Base-by-base conservation (phyloP, 2,888 invertebrate species). In the Anagyrus pseudococci region DNA sequence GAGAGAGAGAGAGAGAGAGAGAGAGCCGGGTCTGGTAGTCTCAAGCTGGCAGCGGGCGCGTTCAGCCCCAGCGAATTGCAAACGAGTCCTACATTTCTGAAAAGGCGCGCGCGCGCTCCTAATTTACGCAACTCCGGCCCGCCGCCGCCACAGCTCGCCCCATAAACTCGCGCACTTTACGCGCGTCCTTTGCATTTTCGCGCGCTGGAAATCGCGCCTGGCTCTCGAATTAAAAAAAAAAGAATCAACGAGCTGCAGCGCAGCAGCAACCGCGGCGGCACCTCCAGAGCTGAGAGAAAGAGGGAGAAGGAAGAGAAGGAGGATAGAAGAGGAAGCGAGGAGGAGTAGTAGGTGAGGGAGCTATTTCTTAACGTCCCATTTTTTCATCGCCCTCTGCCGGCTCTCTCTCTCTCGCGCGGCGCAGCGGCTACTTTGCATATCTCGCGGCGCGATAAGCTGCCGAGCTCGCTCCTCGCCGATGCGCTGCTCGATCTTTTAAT, bases 401-500 rank as follows among this genome's bases (percentile, higher is more conserved):
- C n/a, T n/a, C n/a, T n/a, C n/a, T n/a, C n/a, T n/a, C n/a, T n/a
- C n/a, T n/a, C n/a, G 2, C 17, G 23, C 8, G 8, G 23, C 41
- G 20, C 22, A 8, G 13, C 15, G 23, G 33, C 25, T 44, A 68
- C 68, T 75, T 75, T 70, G 72, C 73, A 73, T 72, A 74, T 75
- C 71, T 72, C 56, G 43, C 65, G 53, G 63, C 59, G 69, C 73
- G 74, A 72, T 73, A 72, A 72, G 66, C 22, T 10, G 20, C n/a
- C 54, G 17, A 33, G 37, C 23, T 19, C 37, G 52, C 23, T 29
- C 69, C 69, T 62, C 58, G 60, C 68, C 70, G 70, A 72, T 69
- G 73, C 68, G 67, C 69, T 7, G 15, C 69, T 64, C 70, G 71
- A 76, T 75, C 71, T 72, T 73, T n/a, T 76, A 73, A 75, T 76